phyloP scores from a whole-genome alignment of 2,113 vertebrate genomes.

The Poecile atricapillus region DNA sequence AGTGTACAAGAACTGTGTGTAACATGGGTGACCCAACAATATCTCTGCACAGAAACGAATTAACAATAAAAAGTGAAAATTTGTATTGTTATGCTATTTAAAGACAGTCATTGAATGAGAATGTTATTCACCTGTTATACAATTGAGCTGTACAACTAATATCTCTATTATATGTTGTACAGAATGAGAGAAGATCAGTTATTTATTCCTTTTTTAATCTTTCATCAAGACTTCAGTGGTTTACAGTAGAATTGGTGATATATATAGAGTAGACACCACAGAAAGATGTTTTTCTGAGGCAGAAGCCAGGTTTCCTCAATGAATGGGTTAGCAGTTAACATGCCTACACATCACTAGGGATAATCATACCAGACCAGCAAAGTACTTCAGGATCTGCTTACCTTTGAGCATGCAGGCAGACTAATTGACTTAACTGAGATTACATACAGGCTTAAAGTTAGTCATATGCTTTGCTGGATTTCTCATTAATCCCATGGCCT shows the following conservation, averaged over 20 bases:
- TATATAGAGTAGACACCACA: neutral
- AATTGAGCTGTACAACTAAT: neutral
- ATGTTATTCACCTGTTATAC: neutral
- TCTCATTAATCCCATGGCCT: constrained; percentile 6
- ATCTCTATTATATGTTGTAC: neutral
- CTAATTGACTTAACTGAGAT: constrained; percentile 61
- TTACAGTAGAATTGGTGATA: neutral
- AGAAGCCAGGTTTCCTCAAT: neutral
- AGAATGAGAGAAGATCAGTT: neutral
- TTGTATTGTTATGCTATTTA: neutral
- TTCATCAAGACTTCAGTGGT: neutral
- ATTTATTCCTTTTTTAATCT: neutral
- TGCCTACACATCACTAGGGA: neutral
- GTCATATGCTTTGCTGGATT: constrained; percentile 6
- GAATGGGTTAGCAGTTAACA: neutral
- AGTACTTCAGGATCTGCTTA: constrained; percentile 23
- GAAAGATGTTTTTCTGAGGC: neutral
- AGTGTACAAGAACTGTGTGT: neutral
- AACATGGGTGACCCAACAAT: neutral
- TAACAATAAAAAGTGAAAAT: neutral
- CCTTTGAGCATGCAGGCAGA: constrained; percentile 13
- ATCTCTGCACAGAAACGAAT: neutral
- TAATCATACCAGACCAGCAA: constrained; percentile 26
- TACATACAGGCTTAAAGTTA: constrained; percentile 51
- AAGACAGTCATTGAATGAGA: neutral